A percentile compares a stretch with the other conserved stretches of the same genome.
Evolutionary conservation across 1,140 invertebrate species (phyloP).

Genomic region (Euwallacea fornicatus): DNA sequence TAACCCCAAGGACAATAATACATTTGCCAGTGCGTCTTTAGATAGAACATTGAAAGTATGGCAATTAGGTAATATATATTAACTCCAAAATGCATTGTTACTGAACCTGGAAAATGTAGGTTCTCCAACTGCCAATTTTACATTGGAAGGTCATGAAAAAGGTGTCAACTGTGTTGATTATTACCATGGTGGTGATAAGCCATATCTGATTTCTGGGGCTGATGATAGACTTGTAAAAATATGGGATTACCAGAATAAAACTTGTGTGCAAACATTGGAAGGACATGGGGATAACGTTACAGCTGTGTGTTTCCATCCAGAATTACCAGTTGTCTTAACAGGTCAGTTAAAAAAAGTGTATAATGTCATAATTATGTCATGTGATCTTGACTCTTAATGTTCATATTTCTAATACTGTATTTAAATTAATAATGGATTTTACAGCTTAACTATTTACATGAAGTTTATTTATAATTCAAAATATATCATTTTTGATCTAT

Average conservation of each 20-base stretch:
- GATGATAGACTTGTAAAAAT: slow-evolving; percentile 98
- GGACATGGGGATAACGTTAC: slow-evolving; percentile 97
- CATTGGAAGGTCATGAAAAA: slow-evolving; percentile 97
- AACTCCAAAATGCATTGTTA: not conserved
- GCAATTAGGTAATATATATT: slow-evolving; percentile 42
- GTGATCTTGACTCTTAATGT: too few species aligned
- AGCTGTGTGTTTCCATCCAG: slow-evolving; percentile 92
- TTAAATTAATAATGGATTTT: too few species aligned
- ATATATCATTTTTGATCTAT: not conserved
- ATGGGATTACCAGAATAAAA: slow-evolving; percentile 99
- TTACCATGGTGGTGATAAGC: slow-evolving; percentile 98
- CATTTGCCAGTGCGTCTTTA: slow-evolving; percentile 98
- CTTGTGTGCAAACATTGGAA: slow-evolving; percentile 97
- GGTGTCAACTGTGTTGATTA: slow-evolving; percentile 99
- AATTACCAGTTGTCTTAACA: slow-evolving; percentile 94
- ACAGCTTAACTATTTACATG: too few species aligned
- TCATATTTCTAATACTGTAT: too few species aligned
- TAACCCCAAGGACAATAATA: slow-evolving; percentile 99
- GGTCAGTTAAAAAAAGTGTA: slow-evolving; percentile 3
- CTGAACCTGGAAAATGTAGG: slow-evolving; percentile 59
- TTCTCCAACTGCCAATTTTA: slow-evolving; percentile 96
- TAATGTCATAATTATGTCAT: too few species aligned
- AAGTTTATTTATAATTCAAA: not conserved
- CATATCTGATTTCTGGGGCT: slow-evolving; percentile 97
- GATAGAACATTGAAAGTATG: slow-evolving; percentile 94